These are phyloP conservation scores for Chinchilla lanigera DNA, from an alignment of 2,113 vertebrate species.

Conservation along the genomic window DNA sequence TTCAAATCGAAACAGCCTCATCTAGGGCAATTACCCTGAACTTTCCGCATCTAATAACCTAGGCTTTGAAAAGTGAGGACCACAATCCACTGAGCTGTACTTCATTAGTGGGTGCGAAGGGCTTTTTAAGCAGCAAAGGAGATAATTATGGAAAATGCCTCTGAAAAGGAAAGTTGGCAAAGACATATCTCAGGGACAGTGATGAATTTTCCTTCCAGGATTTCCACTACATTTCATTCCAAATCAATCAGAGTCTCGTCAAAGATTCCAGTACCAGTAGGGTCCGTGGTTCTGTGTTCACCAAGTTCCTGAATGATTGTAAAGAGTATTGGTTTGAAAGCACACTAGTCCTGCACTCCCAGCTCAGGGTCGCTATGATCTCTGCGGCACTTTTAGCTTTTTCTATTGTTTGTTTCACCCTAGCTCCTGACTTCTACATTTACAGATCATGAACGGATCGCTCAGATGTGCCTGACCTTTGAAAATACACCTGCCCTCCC, in stretches of 20 bases:
- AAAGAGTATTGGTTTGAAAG: background rate
- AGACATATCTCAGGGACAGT: slow-evolving; percentile 29
- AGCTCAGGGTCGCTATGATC: background rate
- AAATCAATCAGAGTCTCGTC: background rate
- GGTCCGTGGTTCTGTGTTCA: background rate
- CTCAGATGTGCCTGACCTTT: slow-evolving; percentile 63
- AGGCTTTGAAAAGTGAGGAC: slow-evolving; percentile 27
- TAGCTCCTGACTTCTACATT: slow-evolving; percentile 12
- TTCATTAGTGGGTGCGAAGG: slow-evolving; percentile 44
- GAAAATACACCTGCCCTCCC: slow-evolving; percentile 49
- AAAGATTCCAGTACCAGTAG: background rate
- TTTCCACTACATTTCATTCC: background rate
- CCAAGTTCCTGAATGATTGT: background rate
- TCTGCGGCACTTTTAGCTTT: background rate
- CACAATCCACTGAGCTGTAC: background rate
- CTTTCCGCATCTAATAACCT: slow-evolving; percentile 26
- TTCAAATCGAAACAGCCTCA: slow-evolving; percentile 57
- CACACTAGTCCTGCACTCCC: background rate
- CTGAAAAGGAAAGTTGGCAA: slow-evolving; percentile 47
- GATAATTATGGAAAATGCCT: slow-evolving; percentile 63
- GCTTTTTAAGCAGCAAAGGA: slow-evolving; percentile 62
- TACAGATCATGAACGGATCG: slow-evolving; percentile 17
- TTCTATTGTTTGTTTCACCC: background rate
- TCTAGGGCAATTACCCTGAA: slow-evolving; percentile 50
- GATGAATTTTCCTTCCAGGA: background rate